Evolutionary conservation across 2,113 vertebrate genomes (phyloP).

Genomic region (Phoenicopterus ruber): DNA sequence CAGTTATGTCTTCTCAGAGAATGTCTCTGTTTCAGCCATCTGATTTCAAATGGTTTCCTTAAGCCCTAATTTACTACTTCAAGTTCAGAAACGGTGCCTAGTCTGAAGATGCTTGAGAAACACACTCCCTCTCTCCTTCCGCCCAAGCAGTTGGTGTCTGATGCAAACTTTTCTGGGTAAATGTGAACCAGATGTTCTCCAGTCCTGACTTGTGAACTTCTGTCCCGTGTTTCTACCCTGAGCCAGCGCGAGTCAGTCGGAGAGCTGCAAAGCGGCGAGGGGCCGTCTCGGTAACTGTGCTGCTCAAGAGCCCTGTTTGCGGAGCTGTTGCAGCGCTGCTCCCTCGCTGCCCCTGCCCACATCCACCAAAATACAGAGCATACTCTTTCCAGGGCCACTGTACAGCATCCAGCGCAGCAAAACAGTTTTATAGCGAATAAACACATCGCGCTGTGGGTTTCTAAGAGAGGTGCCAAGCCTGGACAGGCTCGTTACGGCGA

Average conservation of each 20-base stretch:
- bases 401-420: not conserved
- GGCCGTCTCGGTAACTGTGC: fast-evolving
- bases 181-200: slow-evolving; percentile 46
- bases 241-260: fast-evolving
- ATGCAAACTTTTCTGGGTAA: not conserved
- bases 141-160: not conserved
- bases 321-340: not conserved
- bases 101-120: slow-evolving; percentile 33
- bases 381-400: too few species aligned
- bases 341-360: not conserved
- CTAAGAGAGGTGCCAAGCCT: not conserved
- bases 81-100: not conserved
- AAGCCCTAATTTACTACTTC: slow-evolving; percentile 26
- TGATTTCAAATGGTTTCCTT: slow-evolving; percentile 19
- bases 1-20: not conserved
- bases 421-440: not conserved
- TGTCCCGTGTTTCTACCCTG: not conserved
- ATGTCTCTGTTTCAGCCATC: not conserved
- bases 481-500: fast-evolving
- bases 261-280: not conserved
- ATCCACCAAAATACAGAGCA: not conserved
- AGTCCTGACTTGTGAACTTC: not conserved
- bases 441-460: not conserved
- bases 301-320: not conserved
- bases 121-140: not conserved